These are phyloP conservation scores for Sitobion miscanthi DNA, from an alignment of 1,140 invertebrate genomes.

Conservation along the genomic window DNA sequence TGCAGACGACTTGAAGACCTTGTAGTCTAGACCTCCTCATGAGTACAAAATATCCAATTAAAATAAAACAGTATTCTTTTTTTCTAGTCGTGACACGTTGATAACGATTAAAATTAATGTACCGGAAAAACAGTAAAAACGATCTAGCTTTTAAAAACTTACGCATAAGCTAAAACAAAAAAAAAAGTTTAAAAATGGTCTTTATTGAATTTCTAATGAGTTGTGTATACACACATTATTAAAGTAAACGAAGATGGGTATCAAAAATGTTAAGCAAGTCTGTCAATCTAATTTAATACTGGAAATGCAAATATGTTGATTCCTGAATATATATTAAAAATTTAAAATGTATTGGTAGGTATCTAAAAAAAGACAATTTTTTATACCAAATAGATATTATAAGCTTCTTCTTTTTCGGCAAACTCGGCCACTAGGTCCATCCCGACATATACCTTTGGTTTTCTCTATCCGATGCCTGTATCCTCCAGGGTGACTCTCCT, in stretches of 20 bases:
- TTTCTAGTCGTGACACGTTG: background rate
- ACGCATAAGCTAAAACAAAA: background rate
- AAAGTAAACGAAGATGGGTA: background rate
- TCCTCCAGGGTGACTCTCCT: no score
- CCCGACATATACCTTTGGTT: no score
- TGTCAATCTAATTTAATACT: background rate
- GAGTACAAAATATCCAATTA: background rate
- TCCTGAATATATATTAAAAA: slow-evolving; percentile 3
- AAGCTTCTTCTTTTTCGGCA: no score
- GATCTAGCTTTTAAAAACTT: background rate
- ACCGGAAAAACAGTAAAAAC: background rate
- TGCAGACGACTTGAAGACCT: background rate
- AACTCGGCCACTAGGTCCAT: no score
- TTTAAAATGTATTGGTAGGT: background rate
- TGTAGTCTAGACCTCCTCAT: no score
- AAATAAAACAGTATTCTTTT: background rate
- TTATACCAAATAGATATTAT: no score
- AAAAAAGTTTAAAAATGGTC: background rate
- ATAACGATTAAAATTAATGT: background rate
- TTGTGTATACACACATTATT: background rate
- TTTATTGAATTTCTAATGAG: background rate
- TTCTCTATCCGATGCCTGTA: no score
- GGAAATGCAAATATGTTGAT: background rate
- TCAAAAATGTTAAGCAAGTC: background rate
- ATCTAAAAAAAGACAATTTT: background rate